Evolutionary conservation across 2,888 invertebrate species (phyloP).

Genomic region (Hermaeophaga mercurialis): DNA sequence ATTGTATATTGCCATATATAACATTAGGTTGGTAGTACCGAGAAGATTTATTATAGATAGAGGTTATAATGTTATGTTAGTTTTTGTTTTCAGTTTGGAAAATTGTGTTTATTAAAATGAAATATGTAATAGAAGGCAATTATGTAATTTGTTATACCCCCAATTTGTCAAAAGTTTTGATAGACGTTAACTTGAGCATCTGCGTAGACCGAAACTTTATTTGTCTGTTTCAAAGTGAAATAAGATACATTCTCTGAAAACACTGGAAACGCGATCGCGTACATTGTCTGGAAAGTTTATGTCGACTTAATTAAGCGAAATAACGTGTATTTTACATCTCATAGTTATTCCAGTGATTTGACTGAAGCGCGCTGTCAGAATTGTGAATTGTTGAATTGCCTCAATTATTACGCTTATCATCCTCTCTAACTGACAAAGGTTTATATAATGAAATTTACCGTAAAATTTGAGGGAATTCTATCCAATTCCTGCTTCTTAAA

Average conservation of each 20-base stretch:
- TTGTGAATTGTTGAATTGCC: constrained; percentile 14
- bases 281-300: constrained; percentile 11
- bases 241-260: neutral
- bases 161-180: too few species aligned
- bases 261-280: neutral
- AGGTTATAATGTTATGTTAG: too few species aligned
- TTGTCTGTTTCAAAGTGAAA: constrained; percentile 7
- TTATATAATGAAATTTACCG: constrained; percentile 7
- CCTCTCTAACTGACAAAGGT: constrained; percentile 13
- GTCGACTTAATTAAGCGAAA: constrained; percentile 9
- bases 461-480: too few species aligned
- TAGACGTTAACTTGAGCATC: too few species aligned
- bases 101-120: too few species aligned
- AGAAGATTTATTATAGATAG: too few species aligned
- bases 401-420: constrained; percentile 18
- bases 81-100: too few species aligned
- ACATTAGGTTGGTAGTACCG: too few species aligned
- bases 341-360: constrained; percentile 4
- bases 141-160: too few species aligned
- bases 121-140: too few species aligned
- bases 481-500: too few species aligned
- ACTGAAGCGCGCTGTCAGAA: constrained; percentile 2
- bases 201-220: neutral
- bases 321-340: constrained; percentile 18
- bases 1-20: too few species aligned